Conservation (phyloP, 2,113 vertebrate genomes). For the Kryptolebias marmoratus region DNA sequence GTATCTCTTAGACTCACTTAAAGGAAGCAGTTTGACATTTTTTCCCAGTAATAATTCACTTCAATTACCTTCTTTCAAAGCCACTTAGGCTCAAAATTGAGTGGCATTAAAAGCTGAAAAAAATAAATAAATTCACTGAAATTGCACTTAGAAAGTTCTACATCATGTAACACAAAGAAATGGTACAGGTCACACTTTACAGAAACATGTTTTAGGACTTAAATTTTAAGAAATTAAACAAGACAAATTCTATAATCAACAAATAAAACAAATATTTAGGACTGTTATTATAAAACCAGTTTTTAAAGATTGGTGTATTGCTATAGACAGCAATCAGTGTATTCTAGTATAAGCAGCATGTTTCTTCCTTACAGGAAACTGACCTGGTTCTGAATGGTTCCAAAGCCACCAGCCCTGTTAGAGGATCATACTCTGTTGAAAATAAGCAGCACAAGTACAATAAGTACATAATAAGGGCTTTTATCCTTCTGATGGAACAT, state of each 20-base stretch:
- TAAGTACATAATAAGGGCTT: conserved; percentile 7
- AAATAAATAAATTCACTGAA: conserved; percentile 4
- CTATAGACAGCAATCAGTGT: neutral
- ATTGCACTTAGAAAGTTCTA: neutral
- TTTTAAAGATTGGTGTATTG: too few species aligned
- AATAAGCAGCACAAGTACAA: conserved; percentile 6
- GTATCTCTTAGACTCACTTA: conserved; percentile 1
- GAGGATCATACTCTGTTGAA: neutral
- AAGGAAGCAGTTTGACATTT: conserved; percentile 26
- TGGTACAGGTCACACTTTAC: neutral
- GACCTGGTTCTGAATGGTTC: neutral
- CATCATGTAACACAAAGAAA: neutral
- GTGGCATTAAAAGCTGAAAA: neutral
- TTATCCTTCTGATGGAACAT: conserved; percentile 3
- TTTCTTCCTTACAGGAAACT: neutral
- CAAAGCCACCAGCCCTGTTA: neutral
- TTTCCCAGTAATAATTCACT: conserved; percentile 17
- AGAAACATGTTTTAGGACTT: neutral
- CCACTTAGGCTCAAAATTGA: neutral
- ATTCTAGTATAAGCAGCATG: neutral
- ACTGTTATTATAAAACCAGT: too few species aligned
- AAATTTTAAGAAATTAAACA: neutral
- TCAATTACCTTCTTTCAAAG: conserved; percentile 18
- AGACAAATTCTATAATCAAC: neutral
- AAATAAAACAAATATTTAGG: neutral